These are phyloP conservation scores for Clostera curtula DNA, from an alignment of 2,888 invertebrate genomes.

Conservation along the genomic window DNA sequence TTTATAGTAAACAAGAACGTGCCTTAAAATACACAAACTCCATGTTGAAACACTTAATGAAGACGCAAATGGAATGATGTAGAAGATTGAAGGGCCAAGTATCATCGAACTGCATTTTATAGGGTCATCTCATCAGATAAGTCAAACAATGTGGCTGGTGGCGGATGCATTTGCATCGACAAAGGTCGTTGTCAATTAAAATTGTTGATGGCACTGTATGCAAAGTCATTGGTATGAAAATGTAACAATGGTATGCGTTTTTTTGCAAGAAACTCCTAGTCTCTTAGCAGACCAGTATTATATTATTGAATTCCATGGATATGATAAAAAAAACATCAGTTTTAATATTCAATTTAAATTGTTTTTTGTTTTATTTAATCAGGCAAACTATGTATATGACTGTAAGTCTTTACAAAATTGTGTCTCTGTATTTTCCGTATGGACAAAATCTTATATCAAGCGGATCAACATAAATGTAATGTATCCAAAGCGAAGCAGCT, in stretches of 20 bases:
- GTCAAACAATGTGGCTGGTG: slow-evolving; percentile 43
- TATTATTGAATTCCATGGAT: too few relatives aligned
- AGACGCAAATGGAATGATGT: slow-evolving; percentile 27
- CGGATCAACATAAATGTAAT: too few relatives aligned
- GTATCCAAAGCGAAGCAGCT: too few relatives aligned
- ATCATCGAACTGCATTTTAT: slow-evolving; percentile 43
- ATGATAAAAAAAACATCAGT: too few relatives aligned
- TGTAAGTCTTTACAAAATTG: too few relatives aligned
- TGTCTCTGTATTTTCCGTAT: too few relatives aligned
- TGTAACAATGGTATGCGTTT: slow-evolving; percentile 14
- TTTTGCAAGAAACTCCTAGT: slow-evolving; percentile 5
- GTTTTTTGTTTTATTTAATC: too few relatives aligned
- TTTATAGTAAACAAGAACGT: slow-evolving; percentile 21
- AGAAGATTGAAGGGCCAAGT: slow-evolving; percentile 37
- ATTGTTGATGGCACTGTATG: slow-evolving; percentile 44
- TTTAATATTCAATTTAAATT: too few relatives aligned
- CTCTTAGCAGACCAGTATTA: too few relatives aligned
- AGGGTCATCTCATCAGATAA: slow-evolving; percentile 54
- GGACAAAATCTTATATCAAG: too few relatives aligned
- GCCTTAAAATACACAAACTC: slow-evolving; percentile 41
- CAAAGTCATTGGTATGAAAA: slow-evolving; percentile 29
- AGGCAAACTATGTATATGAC: too few relatives aligned
- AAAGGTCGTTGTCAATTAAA: slow-evolving; percentile 62
- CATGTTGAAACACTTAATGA: slow-evolving; percentile 26
- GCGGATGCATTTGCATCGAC: slow-evolving; percentile 52